A percentile compares a stretch with the other conserved stretches of the same genome.
Conservation (phyloP, 2,888 invertebrate species). For the Nemotelus nigrinus region DNA sequence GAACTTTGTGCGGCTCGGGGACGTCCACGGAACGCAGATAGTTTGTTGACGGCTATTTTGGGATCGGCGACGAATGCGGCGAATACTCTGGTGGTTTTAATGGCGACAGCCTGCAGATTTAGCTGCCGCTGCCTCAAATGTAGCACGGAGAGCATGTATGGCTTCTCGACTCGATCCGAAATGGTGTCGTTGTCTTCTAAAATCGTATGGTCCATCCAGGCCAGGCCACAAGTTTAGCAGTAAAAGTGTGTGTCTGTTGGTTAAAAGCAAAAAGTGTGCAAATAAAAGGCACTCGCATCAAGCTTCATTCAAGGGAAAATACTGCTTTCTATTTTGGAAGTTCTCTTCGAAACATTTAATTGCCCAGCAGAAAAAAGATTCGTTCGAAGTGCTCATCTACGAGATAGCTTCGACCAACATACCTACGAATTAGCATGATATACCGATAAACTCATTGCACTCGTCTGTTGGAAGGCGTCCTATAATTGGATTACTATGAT, state of each 20-base stretch:
- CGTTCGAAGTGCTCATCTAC: too few species aligned
- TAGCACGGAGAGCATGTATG: constrained; percentile 18
- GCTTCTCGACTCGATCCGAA: constrained; percentile 8
- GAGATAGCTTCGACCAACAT: too few species aligned
- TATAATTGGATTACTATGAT: constrained; percentile 35
- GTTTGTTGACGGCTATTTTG: constrained; percentile 45
- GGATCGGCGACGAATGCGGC: constrained; percentile 40
- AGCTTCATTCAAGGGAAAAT: neutral
- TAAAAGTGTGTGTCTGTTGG: too few species aligned
- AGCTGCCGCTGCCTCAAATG: constrained; percentile 5
- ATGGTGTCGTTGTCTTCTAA: constrained; percentile 29
- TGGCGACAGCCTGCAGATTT: constrained; percentile 36
- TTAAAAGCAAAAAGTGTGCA: neutral
- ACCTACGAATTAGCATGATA: too few species aligned
- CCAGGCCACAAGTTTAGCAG: neutral
- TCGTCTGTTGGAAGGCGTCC: neutral
- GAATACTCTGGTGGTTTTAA: constrained; percentile 18
- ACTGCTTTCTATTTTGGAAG: too few species aligned
- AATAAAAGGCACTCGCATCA: neutral
- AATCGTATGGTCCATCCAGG: constrained; percentile 29
- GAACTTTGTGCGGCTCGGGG: constrained; percentile 37
- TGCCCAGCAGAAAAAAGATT: too few species aligned
- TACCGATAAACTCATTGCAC: too few species aligned
- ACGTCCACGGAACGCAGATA: constrained; percentile 20
- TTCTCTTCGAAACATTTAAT: too few species aligned